phyloP scores from a whole-genome alignment of 2,113 vertebrate species.

The Leucoraja erinaceus region DNA sequence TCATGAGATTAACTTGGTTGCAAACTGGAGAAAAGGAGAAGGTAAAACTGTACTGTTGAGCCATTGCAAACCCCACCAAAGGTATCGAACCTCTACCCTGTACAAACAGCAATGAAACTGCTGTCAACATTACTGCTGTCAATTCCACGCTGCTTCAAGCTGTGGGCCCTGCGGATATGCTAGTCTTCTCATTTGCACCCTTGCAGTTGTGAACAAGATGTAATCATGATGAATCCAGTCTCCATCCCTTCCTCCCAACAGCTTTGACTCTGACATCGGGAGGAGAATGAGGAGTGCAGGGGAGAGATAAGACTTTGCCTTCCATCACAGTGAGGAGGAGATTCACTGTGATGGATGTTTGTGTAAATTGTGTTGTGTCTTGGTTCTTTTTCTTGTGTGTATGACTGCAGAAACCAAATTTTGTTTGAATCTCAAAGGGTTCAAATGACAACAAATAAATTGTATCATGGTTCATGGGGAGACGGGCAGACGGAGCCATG shows the following conservation, averaged over 20 bases:
- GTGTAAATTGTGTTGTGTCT: too few relatives aligned
- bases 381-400: too few relatives aligned
- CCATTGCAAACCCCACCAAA: too few relatives aligned
- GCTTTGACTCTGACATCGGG: too few relatives aligned
- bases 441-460: too few relatives aligned
- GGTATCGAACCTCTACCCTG: neutral
- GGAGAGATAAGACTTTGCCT: too few relatives aligned
- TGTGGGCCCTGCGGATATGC: neutral
- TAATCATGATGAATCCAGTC: neutral
- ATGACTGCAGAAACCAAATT: too few relatives aligned
- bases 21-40: neutral
- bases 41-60: too few relatives aligned
- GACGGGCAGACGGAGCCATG: neutral
- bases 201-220: neutral
- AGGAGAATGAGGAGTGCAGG: too few relatives aligned
- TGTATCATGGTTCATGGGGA: neutral
- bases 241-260: neutral
- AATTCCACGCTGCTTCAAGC: neutral
- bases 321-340: too few relatives aligned
- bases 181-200: neutral
- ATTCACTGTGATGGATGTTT: too few relatives aligned
- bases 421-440: too few relatives aligned
- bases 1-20: neutral
- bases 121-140: neutral
- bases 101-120: neutral